phyloP scores from a whole-genome alignment of 2,113 vertebrate genomes.

The Pituophis catenifer region DNA sequence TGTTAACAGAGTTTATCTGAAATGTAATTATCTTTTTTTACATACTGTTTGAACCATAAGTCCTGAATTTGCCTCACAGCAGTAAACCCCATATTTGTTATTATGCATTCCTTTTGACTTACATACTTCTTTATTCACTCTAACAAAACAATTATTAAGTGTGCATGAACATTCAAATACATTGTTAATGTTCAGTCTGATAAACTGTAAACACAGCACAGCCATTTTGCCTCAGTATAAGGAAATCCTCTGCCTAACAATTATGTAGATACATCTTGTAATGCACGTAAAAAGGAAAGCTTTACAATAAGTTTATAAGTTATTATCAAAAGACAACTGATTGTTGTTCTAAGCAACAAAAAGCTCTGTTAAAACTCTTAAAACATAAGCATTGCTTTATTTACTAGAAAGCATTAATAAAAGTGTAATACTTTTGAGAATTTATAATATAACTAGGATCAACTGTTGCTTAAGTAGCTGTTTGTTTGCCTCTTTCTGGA shows the following conservation, averaged over 20 bases:
- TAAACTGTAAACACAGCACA: neutral
- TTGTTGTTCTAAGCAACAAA: neutral
- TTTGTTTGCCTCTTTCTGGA: slow-evolving; percentile 43
- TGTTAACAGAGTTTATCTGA: neutral
- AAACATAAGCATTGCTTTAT: neutral
- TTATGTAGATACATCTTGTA: fast-evolving
- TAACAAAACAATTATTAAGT: neutral
- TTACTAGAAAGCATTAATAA: slow-evolving; percentile 43
- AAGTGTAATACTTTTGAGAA: slow-evolving; percentile 39
- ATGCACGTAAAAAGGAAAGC: neutral
- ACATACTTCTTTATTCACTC: neutral
- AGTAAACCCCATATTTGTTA: neutral
- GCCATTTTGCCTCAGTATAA: neutral
- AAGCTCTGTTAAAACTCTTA: neutral
- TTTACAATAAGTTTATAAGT: neutral
- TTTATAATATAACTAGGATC: slow-evolving; percentile 34
- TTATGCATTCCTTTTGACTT: neutral
- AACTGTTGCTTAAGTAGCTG: slow-evolving; percentile 34
- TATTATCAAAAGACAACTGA: neutral
- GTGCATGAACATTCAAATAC: neutral
- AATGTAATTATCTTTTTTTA: neutral
- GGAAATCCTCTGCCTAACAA: neutral
- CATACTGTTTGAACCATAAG: neutral
- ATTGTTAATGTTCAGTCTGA: neutral
- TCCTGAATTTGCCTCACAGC: neutral